Base-by-base conservation (phyloP, 2,113 vertebrate genomes). In the Cheilinus undulatus region DNA sequence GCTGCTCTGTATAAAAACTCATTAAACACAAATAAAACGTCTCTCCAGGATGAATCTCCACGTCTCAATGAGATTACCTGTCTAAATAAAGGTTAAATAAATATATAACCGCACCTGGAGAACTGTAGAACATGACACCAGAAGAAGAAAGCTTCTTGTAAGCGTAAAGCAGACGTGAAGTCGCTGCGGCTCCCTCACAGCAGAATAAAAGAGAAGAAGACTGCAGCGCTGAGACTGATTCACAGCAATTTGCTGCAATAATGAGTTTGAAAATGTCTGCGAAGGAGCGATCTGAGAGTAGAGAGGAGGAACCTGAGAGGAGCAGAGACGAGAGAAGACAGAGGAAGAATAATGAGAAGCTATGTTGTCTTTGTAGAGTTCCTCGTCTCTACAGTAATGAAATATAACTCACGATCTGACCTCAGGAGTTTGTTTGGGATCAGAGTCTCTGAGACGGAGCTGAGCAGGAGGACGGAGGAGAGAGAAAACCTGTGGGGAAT, bases 211-310 rank as follows among this genome's bases (percentile, higher is more conserved):
- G 42, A 2, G 45, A 15, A 36, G n/a, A 50, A 61, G 70, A 50
- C 32, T 38, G 26, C 32, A 22, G 17, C 5, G n/a, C 27, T 12
- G 48, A 30, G 59, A 75, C 34, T 11, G 58, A 64, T 63, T 80
- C 66, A 15, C 22, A 81, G 58, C 60, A 76, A 81, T 83, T 81
- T 82, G 38, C 65, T 36, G 65, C 27, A 3, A 61, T 82, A 82
- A 73, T 68, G 68, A 88, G 54, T 84, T 76, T 76, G 26, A 46
- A 27, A 27, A 52, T 2, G 32, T 61, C 27, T 14, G 62, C 60
- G 73, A 75, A 34, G 66, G 53, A 75, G 28, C 0, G 27, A 17
- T 32, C 0, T 19, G 49, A 7, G n/a, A 23, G 14, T 5, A 42
- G 23, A 5, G 22, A n/a, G 15, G 22, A 56, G n/a, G n/a, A n/a